Base-by-base conservation (phyloP, 2,113 vertebrate species). In the Ptilorrhoa leucosticta region DNA sequence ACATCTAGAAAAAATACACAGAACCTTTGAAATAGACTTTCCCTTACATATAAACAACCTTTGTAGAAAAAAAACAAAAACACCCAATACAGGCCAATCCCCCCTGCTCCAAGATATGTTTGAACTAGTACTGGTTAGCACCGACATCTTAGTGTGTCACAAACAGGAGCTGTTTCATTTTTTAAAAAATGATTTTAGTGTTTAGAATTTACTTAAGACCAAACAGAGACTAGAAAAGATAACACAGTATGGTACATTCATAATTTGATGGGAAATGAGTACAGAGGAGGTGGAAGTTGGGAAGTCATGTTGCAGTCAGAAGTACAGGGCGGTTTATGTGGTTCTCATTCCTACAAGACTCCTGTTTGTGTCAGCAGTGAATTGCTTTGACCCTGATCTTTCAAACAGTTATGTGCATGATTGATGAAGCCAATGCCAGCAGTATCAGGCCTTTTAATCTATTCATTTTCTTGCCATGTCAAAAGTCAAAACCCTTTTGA, bases 1-100 rank as follows among this genome's bases (percentile, higher is more conserved):
- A 99, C 98, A 97, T 91, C 98, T 99, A 99, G 98, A 98, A 99
- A 98, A 99, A 99, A 99, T 99, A 99, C 98, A 98, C 97, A 92
- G 97, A 98, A 98, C 97, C 91, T 98, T 97, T 98, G 97, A 98
- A 98, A 98, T 98, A 98, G 97, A 98, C 97, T 98, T 98, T 97
- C 98, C 98, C 98, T 97, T 98, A 98, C 98, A 97, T 97, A 97
- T 98, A 98, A 98, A 98, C 98, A 98, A 95, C 91, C 92, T 98
- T 96, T 96, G 97, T 98, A 98, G 97, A 98, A 98, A 98, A 94
- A 93, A 92, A 56, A 4, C 69, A 33, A 51, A 30, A 44, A 2
- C 72, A 61, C 61, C 50, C 72, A 37, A 47, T 11, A 61, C 51
- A 42, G 6, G 15, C 79, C 71, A 31, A n/a, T 50, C 61, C 73